Percentiles rank a stretch among this genome's conserved stretches.
Evolutionary conservation across 2,113 vertebrate genomes (phyloP).

Genomic region (Brachyhypopomus gauderio): DNA sequence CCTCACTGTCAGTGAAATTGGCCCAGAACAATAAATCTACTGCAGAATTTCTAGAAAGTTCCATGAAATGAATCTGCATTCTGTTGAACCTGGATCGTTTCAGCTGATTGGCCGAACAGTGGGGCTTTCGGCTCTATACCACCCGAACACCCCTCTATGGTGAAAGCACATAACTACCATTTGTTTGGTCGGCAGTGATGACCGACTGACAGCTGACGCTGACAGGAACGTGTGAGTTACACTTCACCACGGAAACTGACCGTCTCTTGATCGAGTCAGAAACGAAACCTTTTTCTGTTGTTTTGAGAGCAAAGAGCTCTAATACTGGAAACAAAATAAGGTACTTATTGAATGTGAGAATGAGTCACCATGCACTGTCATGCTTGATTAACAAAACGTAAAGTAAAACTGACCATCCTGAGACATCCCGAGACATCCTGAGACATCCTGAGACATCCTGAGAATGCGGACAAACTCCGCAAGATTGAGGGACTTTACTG

Average conservation of each 20-base stretch:
- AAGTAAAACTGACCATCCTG: conserved; percentile 14
- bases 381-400: not conserved
- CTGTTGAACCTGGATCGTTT: not conserved
- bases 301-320: not conserved
- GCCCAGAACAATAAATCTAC: not conserved
- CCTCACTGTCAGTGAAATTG: not conserved
- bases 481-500: not conserved
- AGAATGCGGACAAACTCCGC: not conserved
- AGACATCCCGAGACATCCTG: too few relatives aligned
- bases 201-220: conserved; percentile 39
- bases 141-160: too few relatives aligned
- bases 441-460: too few relatives aligned
- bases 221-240: conserved; percentile 4
- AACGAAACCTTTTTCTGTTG: conserved; percentile 33
- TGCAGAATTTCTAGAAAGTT: not conserved
- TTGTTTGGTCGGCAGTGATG: not conserved
- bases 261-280: conserved; percentile 3
- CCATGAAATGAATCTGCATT: not conserved
- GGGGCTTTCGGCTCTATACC: not conserved
- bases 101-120: not conserved
- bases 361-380: conserved; percentile 46
- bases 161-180: not conserved
- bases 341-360: not conserved
- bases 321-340: conserved; percentile 24
- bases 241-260: not conserved